A percentile compares a stretch with the other conserved stretches of the same genome.
phyloP scores from a whole-genome alignment of 2,888 invertebrate genomes.

The Cactoblastis cactorum region DNA sequence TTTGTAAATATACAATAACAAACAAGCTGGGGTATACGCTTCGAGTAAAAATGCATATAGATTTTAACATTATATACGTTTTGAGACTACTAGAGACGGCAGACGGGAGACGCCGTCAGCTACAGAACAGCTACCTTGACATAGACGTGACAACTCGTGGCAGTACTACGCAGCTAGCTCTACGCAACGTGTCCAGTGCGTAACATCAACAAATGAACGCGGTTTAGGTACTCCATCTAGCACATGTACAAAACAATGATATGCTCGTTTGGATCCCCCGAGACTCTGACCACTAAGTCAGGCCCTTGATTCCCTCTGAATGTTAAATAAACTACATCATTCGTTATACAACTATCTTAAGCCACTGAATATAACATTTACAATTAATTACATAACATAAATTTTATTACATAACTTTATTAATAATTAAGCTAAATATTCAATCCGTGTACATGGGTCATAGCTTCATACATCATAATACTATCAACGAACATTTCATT shows the following conservation, averaged over 20 bases:
- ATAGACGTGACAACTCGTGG: slow-evolving; percentile 54
- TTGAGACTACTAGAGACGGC: slow-evolving; percentile 49
- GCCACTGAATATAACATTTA: slow-evolving; percentile 62
- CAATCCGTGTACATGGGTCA: slow-evolving; percentile 29
- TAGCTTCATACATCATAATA: slow-evolving; percentile 32
- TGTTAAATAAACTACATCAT: slow-evolving; percentile 49
- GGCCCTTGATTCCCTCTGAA: slow-evolving; percentile 29
- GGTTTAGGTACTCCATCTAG: slow-evolving; percentile 41
- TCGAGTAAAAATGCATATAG: slow-evolving; percentile 55
- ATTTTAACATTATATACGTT: slow-evolving; percentile 35
- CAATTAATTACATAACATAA: slow-evolving; percentile 49
- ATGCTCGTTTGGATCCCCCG: slow-evolving; percentile 49
- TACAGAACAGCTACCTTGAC: slow-evolving; percentile 63
- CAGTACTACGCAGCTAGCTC: slow-evolving; percentile 62
- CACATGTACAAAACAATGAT: slow-evolving; percentile 66
- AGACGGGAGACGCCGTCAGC: slow-evolving; percentile 45
- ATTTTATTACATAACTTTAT: slow-evolving; percentile 38
- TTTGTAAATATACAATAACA: slow-evolving; percentile 50
- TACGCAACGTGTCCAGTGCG: slow-evolving; percentile 59
- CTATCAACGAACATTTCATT: slow-evolving; percentile 43
- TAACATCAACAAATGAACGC: slow-evolving; percentile 50
- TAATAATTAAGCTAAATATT: slow-evolving; percentile 25
- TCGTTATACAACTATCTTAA: slow-evolving; percentile 61
- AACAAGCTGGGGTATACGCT: slow-evolving; percentile 47
- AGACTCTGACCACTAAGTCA: slow-evolving; percentile 19